Conservation (phyloP, 2,888 invertebrate genomes). For the Polydrusus tereticollis region DNA sequence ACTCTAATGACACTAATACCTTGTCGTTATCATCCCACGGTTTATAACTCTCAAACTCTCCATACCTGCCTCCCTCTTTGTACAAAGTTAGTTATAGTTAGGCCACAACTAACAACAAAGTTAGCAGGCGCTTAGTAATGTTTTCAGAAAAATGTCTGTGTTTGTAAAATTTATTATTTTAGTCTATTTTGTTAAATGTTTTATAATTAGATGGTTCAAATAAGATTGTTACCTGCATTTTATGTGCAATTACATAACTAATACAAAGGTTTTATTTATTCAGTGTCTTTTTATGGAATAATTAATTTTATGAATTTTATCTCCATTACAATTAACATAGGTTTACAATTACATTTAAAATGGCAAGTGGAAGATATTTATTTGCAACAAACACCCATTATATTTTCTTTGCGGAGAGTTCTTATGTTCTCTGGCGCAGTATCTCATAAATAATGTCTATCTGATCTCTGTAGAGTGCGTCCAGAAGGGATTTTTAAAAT, state of each 20-base stretch:
- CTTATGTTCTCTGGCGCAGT: not conserved
- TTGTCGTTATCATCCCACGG: not conserved
- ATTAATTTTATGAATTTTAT: no score
- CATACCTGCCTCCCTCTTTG: not conserved
- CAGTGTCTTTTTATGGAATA: no score
- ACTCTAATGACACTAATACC: not conserved
- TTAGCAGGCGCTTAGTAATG: not conserved
- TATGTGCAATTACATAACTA: no score
- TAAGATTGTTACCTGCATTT: no score
- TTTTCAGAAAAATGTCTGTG: no score
- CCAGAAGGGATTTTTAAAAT: not conserved
- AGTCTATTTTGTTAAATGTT: no score
- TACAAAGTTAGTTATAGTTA: not conserved
- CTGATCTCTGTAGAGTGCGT: not conserved
- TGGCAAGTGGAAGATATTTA: not conserved
- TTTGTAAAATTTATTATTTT: no score
- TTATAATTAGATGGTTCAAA: no score
- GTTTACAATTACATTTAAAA: no score
- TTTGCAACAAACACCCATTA: not conserved
- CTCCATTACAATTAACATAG: no score
- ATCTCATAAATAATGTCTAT: slow-evolving; percentile 1
- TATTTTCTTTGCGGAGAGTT: not conserved
- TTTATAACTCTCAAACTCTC: not conserved
- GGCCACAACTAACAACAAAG: not conserved
- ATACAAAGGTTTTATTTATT: no score